These are phyloP conservation scores for Pangasianodon hypophthalmus DNA, from an alignment of 2,113 vertebrate species.

Conservation along the genomic window DNA sequence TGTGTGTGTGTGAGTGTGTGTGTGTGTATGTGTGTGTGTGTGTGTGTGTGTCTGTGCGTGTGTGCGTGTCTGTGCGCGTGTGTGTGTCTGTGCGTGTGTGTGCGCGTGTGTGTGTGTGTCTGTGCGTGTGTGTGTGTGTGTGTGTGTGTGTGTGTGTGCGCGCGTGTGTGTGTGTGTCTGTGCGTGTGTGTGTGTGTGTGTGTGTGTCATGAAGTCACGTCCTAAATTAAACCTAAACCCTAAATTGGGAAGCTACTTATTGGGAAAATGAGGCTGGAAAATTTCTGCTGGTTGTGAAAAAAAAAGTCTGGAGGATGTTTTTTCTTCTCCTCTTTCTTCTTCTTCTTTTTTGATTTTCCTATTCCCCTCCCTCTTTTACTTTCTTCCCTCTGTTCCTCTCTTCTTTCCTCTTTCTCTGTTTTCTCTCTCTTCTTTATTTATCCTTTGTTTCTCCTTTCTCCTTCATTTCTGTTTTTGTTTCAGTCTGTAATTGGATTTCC, in stretches of 20 bases:
- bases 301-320: background rate
- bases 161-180: background rate
- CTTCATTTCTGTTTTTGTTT: background rate
- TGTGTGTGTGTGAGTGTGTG: too few species aligned
- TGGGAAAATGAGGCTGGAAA: background rate
- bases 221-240: background rate
- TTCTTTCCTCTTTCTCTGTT: background rate
- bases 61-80: too few species aligned
- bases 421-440: background rate
- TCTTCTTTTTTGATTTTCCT: too few species aligned
- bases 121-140: background rate
- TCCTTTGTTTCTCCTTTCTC: background rate
- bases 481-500: background rate
- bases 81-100: background rate
- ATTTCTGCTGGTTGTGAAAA: background rate
- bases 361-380: background rate
- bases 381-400: background rate
- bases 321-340: background rate
- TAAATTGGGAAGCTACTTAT: background rate
- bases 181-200: background rate
- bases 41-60: too few species aligned
- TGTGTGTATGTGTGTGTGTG: too few species aligned
- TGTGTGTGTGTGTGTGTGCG: slow-evolving; percentile 1
- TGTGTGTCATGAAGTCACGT: background rate
- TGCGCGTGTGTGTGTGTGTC: background rate